A percentile compares a stretch with the other conserved stretches of the same genome.
Evolutionary conservation across 2,797 vertebrate species (phyloP).

Genomic region (Notoglanidium macrostoma): DNA sequence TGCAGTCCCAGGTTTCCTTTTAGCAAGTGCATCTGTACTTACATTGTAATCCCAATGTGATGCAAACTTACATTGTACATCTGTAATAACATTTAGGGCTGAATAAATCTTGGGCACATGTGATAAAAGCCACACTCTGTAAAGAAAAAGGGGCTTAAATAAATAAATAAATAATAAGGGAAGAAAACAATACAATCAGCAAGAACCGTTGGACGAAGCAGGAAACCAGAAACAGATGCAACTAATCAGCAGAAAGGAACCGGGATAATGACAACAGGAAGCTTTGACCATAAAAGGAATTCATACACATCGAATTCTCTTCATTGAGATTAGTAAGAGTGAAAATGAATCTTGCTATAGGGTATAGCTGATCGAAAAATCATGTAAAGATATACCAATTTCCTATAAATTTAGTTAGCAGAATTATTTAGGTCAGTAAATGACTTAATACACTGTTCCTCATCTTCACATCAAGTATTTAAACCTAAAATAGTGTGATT

Average conservation of each 20-base stretch:
- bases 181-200: neutral
- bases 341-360: neutral
- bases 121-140: neutral
- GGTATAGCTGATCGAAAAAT: neutral
- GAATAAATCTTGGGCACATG: neutral
- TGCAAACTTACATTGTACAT: too few relatives aligned
- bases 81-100: neutral
- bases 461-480: too few relatives aligned
- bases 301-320: neutral
- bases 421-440: too few relatives aligned
- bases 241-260: neutral
- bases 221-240: neutral
- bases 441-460: too few relatives aligned
- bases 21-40: neutral
- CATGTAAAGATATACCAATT: neutral
- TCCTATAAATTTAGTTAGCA: too few relatives aligned
- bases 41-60: too few relatives aligned
- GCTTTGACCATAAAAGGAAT: conserved; percentile 10
- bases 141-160: neutral
- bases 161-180: neutral
- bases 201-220: neutral
- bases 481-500: too few relatives aligned
- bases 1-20: neutral
- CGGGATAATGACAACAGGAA: neutral
- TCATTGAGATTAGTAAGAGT: neutral